These are phyloP conservation scores for Lytechinus pictus DNA, from an alignment of 35 echinoderm and acorn worm species.

Conservation along the genomic window DNA sequence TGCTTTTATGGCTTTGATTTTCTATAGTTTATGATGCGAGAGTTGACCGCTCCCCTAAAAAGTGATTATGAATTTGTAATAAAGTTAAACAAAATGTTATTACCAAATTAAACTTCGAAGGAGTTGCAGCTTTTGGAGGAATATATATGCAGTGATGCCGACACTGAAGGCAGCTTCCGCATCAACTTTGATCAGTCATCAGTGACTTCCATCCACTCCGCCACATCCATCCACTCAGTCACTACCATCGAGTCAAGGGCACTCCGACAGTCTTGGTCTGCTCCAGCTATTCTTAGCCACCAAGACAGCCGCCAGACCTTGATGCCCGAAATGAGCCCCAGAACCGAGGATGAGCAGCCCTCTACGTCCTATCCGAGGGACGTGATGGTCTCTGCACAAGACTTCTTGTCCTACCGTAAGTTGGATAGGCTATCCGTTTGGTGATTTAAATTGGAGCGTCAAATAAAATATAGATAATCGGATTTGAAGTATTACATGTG, in stretches of 20 bases:
- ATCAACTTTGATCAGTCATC: background rate
- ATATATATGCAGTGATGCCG: background rate
- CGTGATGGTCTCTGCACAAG: background rate
- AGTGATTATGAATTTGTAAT: too few relatives aligned
- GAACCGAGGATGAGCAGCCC: background rate
- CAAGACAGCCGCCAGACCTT: background rate
- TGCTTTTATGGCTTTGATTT: too few relatives aligned
- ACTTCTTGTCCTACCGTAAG: background rate
- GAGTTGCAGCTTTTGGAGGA: background rate
- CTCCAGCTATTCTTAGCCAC: background rate
- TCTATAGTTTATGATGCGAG: too few relatives aligned
- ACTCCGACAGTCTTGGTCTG: too few relatives aligned
- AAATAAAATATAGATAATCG: too few relatives aligned
- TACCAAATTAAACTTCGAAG: background rate
- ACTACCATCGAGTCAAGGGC: too few relatives aligned
- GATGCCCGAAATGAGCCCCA: background rate
- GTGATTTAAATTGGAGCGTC: too few relatives aligned
- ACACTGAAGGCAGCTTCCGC: background rate
- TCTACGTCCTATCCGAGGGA: background rate
- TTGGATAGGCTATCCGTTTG: background rate
- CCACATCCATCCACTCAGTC: too few relatives aligned
- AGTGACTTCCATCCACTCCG: too few relatives aligned
- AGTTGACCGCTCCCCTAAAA: too few relatives aligned
- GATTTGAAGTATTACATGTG: background rate
- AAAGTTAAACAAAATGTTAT: too few relatives aligned